Conservation (phyloP, 2,113 vertebrate genomes). For the Megatriorchis doriae region DNA sequence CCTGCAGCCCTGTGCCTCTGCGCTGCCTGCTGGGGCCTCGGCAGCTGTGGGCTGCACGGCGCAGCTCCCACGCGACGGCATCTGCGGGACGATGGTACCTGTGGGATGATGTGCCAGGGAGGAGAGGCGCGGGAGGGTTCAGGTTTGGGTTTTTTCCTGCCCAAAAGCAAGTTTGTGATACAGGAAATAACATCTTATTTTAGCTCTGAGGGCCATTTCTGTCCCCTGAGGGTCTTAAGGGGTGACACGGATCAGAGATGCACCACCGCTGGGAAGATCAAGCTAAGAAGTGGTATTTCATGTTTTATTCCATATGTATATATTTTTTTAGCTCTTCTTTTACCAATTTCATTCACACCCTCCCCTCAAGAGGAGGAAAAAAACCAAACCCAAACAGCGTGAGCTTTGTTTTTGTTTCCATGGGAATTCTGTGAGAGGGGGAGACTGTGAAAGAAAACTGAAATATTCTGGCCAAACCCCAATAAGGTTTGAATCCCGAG, state of each 20-base stretch:
- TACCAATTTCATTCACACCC: background rate
- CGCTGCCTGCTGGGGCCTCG: background rate
- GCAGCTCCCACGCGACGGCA: slow-evolving; percentile 19
- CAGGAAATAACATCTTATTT: background rate
- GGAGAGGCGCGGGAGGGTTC: background rate
- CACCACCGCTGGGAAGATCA: background rate
- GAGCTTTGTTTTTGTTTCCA: slow-evolving; percentile 56
- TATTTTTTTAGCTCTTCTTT: background rate
- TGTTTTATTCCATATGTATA: background rate
- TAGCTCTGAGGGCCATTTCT: background rate
- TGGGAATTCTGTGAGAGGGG: slow-evolving; percentile 17
- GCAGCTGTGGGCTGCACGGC: background rate
- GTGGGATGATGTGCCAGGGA: background rate
- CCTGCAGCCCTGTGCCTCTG: background rate
- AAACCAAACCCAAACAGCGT: background rate
- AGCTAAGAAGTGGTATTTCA: background rate
- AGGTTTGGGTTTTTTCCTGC: background rate
- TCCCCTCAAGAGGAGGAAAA: background rate
- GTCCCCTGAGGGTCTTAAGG: background rate
- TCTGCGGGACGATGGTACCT: background rate
- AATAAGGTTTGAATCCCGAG: background rate
- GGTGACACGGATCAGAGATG: background rate
- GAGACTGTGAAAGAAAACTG: background rate
- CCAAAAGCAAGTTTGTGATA: background rate
- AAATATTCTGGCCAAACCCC: background rate